Evolutionary conservation across 2,888 invertebrate genomes (phyloP), one percentile per base, ranked within the genome.

Genomic region (Thymelicus sylvestris): DNA sequence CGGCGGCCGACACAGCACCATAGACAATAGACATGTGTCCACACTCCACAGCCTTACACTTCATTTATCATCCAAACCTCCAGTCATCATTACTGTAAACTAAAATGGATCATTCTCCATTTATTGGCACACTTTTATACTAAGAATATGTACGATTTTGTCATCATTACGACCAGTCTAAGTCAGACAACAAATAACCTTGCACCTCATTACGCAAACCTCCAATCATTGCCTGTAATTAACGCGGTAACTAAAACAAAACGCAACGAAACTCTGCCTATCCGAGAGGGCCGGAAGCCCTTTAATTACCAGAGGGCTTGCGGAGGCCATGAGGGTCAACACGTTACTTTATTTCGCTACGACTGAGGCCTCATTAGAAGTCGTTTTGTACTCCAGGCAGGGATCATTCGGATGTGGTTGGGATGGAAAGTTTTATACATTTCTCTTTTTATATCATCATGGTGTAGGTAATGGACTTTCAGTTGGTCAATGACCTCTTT

Each of bases 221-320:
- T 24, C 57, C 10, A 31, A 52, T 52, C 50, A 52, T 52, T 52
- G 50, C 50, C 7, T n/a, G 1, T 15, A 52, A 52, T n/a, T 15
- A 15, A 19, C 19, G 19, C 50, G 12, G 44, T 52, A 50, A 7
- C 15, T 50, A 50, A n/a, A 15, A 50, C 50, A 50, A 50, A 50
- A 50, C 50, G 50, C 24, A 55, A 24, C 55, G 10, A 24, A 55
- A 24, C 55, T 19, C 50, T 52, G n/a, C n/a, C 50, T 19, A 6
- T 47, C 47, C 4, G 47, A 47, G 41, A 10, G 10, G 41, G 12
- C 12, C 50, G 50, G 50, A 52, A 52, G 8, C 50, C 15, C 55
- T 55, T 10, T 55, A 55, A 55, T 55, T 55, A 55, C 24, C 50
- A 10, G 24, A 55, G 55, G 55, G 55, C 55, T 24, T 52, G 50